phyloP scores from a whole-genome alignment of 35 echinoderm and acorn worm species.

The Nesometra sesokonis region DNA sequence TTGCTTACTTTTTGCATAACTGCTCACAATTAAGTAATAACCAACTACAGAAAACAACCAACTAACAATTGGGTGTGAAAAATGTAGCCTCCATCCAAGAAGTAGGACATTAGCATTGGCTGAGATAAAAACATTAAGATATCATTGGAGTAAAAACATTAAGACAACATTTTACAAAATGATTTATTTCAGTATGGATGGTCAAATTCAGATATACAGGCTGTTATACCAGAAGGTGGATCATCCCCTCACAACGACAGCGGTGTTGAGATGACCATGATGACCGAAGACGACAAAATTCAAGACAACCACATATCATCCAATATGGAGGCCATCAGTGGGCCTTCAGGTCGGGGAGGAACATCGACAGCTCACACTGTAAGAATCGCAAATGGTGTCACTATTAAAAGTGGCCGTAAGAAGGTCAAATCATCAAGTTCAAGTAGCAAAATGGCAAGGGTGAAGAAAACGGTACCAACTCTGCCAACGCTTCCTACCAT shows the following conservation, averaged over 20 bases:
- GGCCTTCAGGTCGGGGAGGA: background rate
- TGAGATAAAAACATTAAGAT: too few relatives aligned
- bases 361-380: background rate
- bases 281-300: slow-evolving; percentile 76
- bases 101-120: too few relatives aligned
- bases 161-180: too few relatives aligned
- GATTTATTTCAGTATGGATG: background rate
- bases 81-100: too few relatives aligned
- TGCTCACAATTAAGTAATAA: too few relatives aligned
- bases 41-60: too few relatives aligned
- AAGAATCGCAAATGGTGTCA: background rate
- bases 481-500: background rate
- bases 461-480: background rate
- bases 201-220: background rate
- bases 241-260: slow-evolving; percentile 94
- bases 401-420: background rate
- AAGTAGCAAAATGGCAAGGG: background rate
- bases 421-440: background rate
- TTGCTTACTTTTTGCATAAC: too few relatives aligned
- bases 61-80: too few relatives aligned
- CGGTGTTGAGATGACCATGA: slow-evolving; percentile 78
- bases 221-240: slow-evolving; percentile 1
- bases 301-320: slow-evolving; percentile 91
- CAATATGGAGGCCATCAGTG: slow-evolving; percentile 57
- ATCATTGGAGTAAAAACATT: too few relatives aligned